Evolutionary conservation across 2,113 vertebrate species (phyloP), one percentile per base, ranked within the genome.

Genomic region (Zingel zingel): DNA sequence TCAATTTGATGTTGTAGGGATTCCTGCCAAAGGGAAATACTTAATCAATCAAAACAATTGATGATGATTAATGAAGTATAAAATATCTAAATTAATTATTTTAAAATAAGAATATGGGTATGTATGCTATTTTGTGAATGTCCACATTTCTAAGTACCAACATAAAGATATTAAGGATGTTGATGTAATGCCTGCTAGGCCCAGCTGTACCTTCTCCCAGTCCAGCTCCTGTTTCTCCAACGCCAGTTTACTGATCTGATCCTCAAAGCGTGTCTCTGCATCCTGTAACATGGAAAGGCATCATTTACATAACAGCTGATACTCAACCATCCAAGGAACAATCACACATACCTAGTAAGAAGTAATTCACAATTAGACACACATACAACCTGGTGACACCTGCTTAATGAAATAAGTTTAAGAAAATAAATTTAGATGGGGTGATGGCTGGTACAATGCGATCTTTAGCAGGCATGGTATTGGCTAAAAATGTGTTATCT

Each of bases 151-250:
- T 36, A 69, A 51, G 4, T 23, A 43, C 14, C 14, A 43, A 70
- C 64, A 15, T 8, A 23, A 15, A 73, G 5, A 33, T 39, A 68
- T 53, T 18, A 50, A 62, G 76, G 23, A 43, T 27, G n/a, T 2
- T 67, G 23, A 39, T 59, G 11, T 45, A 58, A 36, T 51, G 15
- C 16, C 15, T 19, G 54, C 12, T 4, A 11, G 53, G 23, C 25
- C 53, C 33, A 18, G 47, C 21, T 30, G 25, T 84, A 98, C 97
- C 94, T 97, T 98, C 86, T 97, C 96, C 97, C 98, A 98, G 72
- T 96, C 96, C 77, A 99, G 93, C 89, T 99, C 98, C 88, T 98
- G 97, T 51, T 96, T 98, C 90, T 99, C 97, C 92, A 97, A 10
- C 76, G 97, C 94, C 82, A 97, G 95, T 85, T 96, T 97, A 90